phyloP scores from a whole-genome alignment of 2,888 invertebrate species.

The Galerucella pusilla region DNA sequence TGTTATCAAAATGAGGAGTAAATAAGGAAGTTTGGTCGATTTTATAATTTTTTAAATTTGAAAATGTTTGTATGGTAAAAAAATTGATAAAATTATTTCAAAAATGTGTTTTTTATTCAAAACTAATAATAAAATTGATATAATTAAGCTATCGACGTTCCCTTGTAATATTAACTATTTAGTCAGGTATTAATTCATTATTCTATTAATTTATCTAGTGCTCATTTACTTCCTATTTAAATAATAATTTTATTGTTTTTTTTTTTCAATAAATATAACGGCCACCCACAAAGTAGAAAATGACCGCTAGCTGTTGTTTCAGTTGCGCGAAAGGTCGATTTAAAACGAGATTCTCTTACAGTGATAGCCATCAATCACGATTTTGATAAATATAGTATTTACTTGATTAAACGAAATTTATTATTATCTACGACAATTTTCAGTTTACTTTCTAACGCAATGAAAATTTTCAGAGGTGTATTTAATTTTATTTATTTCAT shows the following conservation, averaged over 20 bases:
- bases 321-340: constrained; percentile 40
- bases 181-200: constrained; percentile 17
- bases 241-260: constrained; percentile 30
- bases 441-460: not conserved
- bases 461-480: too few relatives aligned
- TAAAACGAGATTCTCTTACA: constrained; percentile 35
- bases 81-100: too few relatives aligned
- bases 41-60: too few relatives aligned
- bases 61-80: too few relatives aligned
- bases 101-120: too few relatives aligned
- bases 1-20: not conserved
- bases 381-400: constrained; percentile 41
- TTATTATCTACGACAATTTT: not conserved
- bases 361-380: constrained; percentile 45
- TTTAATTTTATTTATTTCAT: too few relatives aligned
- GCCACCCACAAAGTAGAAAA: constrained; percentile 43
- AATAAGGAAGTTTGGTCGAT: too few relatives aligned
- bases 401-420: constrained; percentile 22
- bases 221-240: constrained; percentile 13
- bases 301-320: constrained; percentile 41
- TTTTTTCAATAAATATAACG: constrained; percentile 18
- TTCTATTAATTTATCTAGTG: constrained; percentile 3
- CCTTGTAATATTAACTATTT: not conserved
- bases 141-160: too few relatives aligned
- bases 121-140: too few relatives aligned